These are phyloP conservation scores for Lissocephala sabroskyi DNA, from an alignment of 2,888 invertebrate genomes.

Conservation along the genomic window DNA sequence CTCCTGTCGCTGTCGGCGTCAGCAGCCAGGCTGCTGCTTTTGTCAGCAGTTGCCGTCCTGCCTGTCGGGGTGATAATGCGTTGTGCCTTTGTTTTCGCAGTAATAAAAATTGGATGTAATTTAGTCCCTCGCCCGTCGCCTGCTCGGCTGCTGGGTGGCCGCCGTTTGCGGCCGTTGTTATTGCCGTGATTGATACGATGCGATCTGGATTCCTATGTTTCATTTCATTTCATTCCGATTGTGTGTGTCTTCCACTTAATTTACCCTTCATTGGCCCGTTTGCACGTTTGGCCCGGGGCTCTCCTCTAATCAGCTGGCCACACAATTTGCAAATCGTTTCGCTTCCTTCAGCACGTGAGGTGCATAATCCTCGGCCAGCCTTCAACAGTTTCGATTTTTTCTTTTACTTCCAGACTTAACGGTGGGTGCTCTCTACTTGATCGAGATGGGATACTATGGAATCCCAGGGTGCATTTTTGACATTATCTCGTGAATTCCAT, in stretches of 20 bases:
- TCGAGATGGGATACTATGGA: too few species aligned
- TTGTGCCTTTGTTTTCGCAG: constrained; percentile 56
- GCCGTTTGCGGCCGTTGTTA: constrained; percentile 20
- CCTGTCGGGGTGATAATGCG: constrained; percentile 41
- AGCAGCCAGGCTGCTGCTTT: constrained; percentile 20
- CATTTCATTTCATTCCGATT: neutral
- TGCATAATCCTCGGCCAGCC: constrained; percentile 44
- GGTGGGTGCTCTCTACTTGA: too few species aligned
- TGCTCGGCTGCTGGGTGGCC: constrained; percentile 10
- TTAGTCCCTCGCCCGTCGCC: constrained; percentile 26
- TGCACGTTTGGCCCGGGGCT: constrained; percentile 1
- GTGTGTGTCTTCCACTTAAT: constrained; percentile 46
- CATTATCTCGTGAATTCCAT: too few species aligned
- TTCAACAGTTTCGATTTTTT: too few species aligned
- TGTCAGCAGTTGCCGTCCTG: constrained; percentile 9
- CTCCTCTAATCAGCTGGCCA: constrained; percentile 9
- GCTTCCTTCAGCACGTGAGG: constrained; percentile 39
- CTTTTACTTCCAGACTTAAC: too few species aligned
- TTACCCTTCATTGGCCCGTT: constrained; percentile 50
- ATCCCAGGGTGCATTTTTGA: too few species aligned
- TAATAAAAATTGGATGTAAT: constrained; percentile 63
- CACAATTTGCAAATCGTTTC: constrained; percentile 47
- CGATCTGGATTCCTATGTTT: constrained; percentile 1
- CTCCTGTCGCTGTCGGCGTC: constrained; percentile 4
- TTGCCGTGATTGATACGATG: constrained; percentile 45